Base-by-base conservation (phyloP, 2,888 invertebrate genomes). In the Cyclophora albipunctata region DNA sequence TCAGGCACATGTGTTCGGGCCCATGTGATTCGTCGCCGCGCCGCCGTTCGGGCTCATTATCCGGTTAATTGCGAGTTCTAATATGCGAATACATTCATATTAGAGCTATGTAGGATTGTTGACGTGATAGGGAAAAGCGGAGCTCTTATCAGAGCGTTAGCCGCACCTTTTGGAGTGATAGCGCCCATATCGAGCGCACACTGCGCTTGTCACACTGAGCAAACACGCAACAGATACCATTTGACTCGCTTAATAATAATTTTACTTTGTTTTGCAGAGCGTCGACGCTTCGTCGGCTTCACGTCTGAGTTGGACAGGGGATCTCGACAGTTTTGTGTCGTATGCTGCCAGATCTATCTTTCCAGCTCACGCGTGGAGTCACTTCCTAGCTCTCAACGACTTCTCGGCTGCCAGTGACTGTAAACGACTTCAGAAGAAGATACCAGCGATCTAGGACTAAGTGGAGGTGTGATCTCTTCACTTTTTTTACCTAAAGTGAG, bases 391-490 rank as follows among this genome's bases (percentile, higher is more conserved):
- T 7, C 43, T 43, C 41, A 5, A 34, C 43, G 45, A 34, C 42
- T 33, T 5, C 42, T 3, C 42, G 34, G 20, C 45, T 33, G 6
- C 41, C 7, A 42, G 40, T 4, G 35, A 7, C 49, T 45, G 3
- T 20, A 20, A 20, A 20, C 34, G 34, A 49, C 47, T 20, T 20
- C 20, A 20, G 20, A 20, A 20, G 20, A 20, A 20, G 50, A 54
- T 33, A 4, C 46, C 34, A 50, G 87, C 86, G 83, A 49, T 77
- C 61, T 75, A 75, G 84, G 85, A 81, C 81, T 81, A 89, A 89
- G 89, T 89, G 89, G 89, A 89, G 89, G 89, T 88, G 89, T 89
- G 89, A 89, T 89, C 89, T 89, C 89, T 89, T 89, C 89, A 89
- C 89, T 89, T 89, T 89, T 85, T 82, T 71, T 78, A 69, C 61